Base-by-base conservation (phyloP, 2,888 invertebrate genomes). In the Oligia fasciuncula region DNA sequence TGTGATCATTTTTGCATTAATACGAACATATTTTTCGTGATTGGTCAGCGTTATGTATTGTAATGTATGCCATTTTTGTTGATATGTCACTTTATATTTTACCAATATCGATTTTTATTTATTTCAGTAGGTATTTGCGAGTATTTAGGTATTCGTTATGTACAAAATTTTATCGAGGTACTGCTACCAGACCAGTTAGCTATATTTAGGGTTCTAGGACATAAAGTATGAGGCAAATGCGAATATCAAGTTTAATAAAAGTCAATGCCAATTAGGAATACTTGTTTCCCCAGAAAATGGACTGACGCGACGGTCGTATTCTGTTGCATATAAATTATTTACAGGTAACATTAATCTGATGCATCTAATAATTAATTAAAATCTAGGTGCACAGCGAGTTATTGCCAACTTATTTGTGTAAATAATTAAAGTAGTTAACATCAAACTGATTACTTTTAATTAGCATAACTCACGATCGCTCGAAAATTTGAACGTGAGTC, bases 361-460 rank as follows among this genome's bases (percentile, higher is more conserved):
- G 23, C 2, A 69, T 71, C 60, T 66, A 70, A 84, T 73, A 74
- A 63, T 60, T 51, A 11, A 75, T 69, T 49, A n/a, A 54, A 80
- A 62, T 73, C 54, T 66, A 57, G 81, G 29, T 74, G 29, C 68
- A 51, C 19, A 60, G 23, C 46, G 35, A 43, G n/a, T 40, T 46
- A 54, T 66, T 54, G 46, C 76, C 43, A 14, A 69, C 65, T 35
- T 43, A 76, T 85, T 73, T 76, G 40, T 81, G 85, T 57, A 81
- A 76, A 85, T 80, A 80, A 72, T 85, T 72, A 65, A 75, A 72
- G 65, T 54, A 1, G 57, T 83, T 65, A 49, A 69, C 66, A 62
- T 79, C 9, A 43, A 65, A 68, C 9, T 54, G 65, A 80, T 75
- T 65, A 65, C 40, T 74, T 51, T 74, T 17, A 35, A 85, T 83